Evolutionary conservation across 2,113 vertebrate genomes (phyloP), one percentile per base, ranked within the genome.

Genomic region (Hyaena hyaena): DNA sequence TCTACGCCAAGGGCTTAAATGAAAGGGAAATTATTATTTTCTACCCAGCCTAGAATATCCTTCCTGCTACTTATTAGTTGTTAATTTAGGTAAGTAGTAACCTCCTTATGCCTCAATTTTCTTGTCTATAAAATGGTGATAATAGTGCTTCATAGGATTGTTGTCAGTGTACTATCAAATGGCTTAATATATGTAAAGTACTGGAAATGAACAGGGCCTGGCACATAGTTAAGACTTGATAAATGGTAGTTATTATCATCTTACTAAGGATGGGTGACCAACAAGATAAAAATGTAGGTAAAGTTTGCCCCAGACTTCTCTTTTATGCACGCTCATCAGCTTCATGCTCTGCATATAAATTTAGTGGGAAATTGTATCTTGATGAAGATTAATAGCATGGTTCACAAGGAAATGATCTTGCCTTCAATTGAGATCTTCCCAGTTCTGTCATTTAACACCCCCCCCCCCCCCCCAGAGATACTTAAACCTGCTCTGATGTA

Each of bases 11-110:
- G 31, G 24, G 61, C 33, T 92, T 71, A 71, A 85, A 83, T 63
- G 86, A 96, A 93, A 81, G 43, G 8, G 28, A 94, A 53, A n/a
- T 91, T 73, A 90, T 1, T 87, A 63, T 80, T 92, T 90, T 87
- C 65, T 73, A 35, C 39, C 53, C 16, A 89, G 14, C 39, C 55
- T 92, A 39, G 50, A 91, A 58, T 74, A 68, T 92, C 65, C 43
- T 94, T 95, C 48, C 31, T 97, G 77, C 92, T 94, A 7, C 68
- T 89, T 88, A 94, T 55, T 95, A 87, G n/a, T 93, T 85, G 12
- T 88, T 96, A 58, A 92, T 61, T 91, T 97, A 87, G 43, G 33
- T 84, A 92, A 86, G 6, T 77, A 31, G 14, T 83, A 79, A 77
- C 7, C 28, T 95, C 5, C 5, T 26, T 94, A 16, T 66, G 8